Percentiles rank a stretch among this genome's conserved stretches.
Conservation (phyloP, 2,888 invertebrate species). For the Thera obeliscata region DNA sequence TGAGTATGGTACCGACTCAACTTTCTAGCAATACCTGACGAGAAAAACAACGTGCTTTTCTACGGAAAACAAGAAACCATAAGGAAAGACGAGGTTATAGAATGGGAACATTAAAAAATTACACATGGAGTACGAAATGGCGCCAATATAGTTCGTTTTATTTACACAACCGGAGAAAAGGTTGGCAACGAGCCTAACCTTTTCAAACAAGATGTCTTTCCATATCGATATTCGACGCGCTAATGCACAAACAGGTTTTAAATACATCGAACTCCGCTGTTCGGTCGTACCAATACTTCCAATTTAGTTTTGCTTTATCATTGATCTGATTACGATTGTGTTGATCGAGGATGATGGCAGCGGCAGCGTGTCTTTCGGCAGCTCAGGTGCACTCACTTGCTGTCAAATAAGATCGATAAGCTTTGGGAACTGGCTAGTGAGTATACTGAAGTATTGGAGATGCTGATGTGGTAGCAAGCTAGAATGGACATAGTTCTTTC, state of each 20-base stretch:
- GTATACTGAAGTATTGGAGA: constrained; percentile 43
- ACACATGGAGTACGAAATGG: constrained; percentile 52
- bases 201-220: constrained; percentile 51
- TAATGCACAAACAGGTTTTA: constrained; percentile 62
- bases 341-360: constrained; percentile 36
- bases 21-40: constrained; percentile 55
- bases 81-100: constrained; percentile 41
- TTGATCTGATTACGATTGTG: constrained; percentile 34
- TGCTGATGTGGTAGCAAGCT: constrained; percentile 45
- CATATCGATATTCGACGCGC: constrained; percentile 60
- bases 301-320: constrained; percentile 24
- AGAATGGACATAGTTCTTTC: constrained; percentile 73
- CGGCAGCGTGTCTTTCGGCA: constrained; percentile 40
- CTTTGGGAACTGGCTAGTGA: constrained; percentile 27
- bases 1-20: constrained; percentile 30
- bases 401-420: constrained; percentile 52
- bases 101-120: constrained; percentile 53
- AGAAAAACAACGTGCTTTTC: constrained; percentile 17
- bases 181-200: constrained; percentile 71
- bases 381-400: constrained; percentile 41
- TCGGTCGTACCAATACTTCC: neutral
- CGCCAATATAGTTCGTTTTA: constrained; percentile 70
- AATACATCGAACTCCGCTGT: constrained; percentile 32
- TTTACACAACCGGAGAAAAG: constrained; percentile 72
- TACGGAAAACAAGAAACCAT: constrained; percentile 27